phyloP scores from a whole-genome alignment of 2,113 vertebrate species.

The Sterrhoptilus dennistouni region DNA sequence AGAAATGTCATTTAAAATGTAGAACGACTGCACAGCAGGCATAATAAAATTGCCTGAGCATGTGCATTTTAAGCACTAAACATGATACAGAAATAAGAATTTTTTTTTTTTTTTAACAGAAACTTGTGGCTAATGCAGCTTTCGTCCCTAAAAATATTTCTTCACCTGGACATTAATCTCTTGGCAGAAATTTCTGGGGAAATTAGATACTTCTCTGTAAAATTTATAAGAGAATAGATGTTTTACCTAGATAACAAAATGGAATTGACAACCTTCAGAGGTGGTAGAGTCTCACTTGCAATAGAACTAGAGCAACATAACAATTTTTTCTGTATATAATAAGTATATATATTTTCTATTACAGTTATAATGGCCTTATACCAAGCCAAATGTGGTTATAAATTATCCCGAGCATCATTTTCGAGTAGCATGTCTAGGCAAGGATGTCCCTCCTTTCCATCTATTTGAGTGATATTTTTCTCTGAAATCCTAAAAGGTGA shows the following conservation, averaged over 20 bases:
- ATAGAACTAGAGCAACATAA: neutral
- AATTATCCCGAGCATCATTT: slow-evolving; percentile 34
- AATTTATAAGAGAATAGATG: neutral
- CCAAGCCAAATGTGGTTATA: slow-evolving; percentile 35
- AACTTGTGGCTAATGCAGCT: neutral
- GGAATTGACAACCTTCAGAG: neutral
- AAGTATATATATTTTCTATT: slow-evolving; percentile 2
- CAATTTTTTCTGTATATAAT: slow-evolving; percentile 19
- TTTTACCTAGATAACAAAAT: neutral
- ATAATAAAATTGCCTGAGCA: neutral
- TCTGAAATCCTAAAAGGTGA: slow-evolving; percentile 34
- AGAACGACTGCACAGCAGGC: slow-evolving; percentile 1
- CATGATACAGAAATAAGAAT: neutral
- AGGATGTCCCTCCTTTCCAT: neutral
- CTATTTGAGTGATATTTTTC: slow-evolving; percentile 16
- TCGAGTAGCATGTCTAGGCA: neutral
- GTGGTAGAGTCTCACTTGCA: neutral
- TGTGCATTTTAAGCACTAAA: slow-evolving; percentile 33
- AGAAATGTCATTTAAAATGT: slow-evolving; percentile 44
- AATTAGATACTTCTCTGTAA: slow-evolving; percentile 28
- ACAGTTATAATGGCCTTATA: slow-evolving; percentile 24
- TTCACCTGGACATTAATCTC: slow-evolving; percentile 15
- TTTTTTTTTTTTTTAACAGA: neutral
- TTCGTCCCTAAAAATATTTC: neutral
- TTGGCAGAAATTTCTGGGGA: neutral